Conservation (phyloP, 2,113 vertebrate genomes). For the Albula glossodonta region DNA sequence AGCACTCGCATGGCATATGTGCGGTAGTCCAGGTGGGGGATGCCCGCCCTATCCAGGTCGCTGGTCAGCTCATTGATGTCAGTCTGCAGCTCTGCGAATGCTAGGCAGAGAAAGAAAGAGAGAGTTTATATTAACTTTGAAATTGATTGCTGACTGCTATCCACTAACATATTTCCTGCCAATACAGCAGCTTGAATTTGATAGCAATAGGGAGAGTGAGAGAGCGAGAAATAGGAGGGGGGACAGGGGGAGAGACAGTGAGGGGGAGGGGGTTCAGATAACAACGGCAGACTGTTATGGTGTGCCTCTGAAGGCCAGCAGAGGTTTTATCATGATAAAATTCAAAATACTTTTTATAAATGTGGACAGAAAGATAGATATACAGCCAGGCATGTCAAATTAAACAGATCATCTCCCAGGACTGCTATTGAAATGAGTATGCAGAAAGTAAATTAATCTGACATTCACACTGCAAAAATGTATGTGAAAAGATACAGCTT, state of each 20-base stretch:
- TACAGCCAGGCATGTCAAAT: neutral
- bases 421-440: too few species aligned
- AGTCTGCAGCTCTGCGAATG: slow-evolving; percentile 96
- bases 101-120: slow-evolving; percentile 53
- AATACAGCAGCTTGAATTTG: too few species aligned
- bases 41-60: slow-evolving; percentile 92
- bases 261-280: neutral
- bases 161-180: too few species aligned
- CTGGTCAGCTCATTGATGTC: slow-evolving; percentile 99
- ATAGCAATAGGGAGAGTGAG: too few species aligned
- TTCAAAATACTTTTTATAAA: neutral
- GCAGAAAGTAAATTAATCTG: too few species aligned
- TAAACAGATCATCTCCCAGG: neutral
- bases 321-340: neutral
- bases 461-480: neutral
- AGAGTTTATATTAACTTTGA: neutral
- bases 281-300: neutral
- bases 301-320: neutral
- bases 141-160: too few species aligned
- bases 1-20: slow-evolving; percentile 97
- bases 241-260: neutral
- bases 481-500: neutral
- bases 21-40: slow-evolving; percentile 94
- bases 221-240: too few species aligned
- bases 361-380: neutral